Conservation (phyloP, 37 sponge, comb jelly and placozoan genomes). For the Cladorhizidae sp. region DNA sequence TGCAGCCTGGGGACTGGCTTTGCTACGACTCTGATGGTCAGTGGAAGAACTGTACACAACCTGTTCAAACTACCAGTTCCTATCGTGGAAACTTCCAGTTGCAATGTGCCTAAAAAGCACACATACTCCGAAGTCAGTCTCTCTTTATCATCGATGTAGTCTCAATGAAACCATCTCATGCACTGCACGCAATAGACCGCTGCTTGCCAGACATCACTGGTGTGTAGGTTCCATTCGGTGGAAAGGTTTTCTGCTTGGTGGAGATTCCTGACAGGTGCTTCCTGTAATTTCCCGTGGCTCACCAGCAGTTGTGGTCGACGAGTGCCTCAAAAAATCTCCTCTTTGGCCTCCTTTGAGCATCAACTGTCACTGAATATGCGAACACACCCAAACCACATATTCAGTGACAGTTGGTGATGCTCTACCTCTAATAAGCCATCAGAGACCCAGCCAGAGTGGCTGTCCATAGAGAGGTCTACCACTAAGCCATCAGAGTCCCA, state of each 20-base stretch:
- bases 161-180: too few species aligned
- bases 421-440: too few species aligned
- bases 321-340: not conserved
- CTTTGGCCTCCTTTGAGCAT: not conserved
- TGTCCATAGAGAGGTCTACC: too few species aligned
- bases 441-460: too few species aligned
- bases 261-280: not conserved
- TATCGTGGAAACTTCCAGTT: not conserved
- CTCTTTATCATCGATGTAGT: not conserved
- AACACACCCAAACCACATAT: not conserved
- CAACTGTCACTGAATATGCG: not conserved
- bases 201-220: not conserved
- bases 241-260: too few species aligned
- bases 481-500: too few species aligned
- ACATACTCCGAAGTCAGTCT: not conserved
- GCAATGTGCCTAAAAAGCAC: too few species aligned
- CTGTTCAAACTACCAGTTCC: not conserved
- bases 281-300: not conserved
- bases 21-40: not conserved
- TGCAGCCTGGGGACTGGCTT: too few species aligned
- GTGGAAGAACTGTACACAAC: not conserved
- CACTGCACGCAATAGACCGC: not conserved
- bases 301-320: not conserved
- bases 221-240: not conserved
- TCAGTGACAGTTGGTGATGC: too few species aligned